Conservation (phyloP, 2,113 vertebrate genomes). For the Chaetodon trifascialis region DNA sequence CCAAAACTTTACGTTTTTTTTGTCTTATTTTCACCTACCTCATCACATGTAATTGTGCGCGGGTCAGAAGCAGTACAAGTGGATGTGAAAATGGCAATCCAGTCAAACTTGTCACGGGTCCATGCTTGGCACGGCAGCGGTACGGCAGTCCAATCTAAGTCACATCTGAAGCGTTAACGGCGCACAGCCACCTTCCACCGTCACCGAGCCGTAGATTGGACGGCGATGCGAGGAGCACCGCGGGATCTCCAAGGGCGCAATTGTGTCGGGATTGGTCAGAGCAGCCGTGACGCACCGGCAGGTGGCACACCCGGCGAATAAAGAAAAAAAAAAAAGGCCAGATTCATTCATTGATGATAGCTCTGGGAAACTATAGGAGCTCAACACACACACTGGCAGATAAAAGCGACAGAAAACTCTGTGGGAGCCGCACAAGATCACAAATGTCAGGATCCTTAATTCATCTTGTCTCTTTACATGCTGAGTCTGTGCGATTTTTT, state of each 20-base stretch:
- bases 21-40: constrained; percentile 63
- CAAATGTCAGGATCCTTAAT: constrained; percentile 7
- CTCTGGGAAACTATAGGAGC: not conserved
- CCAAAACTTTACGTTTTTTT: constrained; percentile 31
- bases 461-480: not conserved
- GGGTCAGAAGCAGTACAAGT: constrained; percentile 30
- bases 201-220: constrained; percentile 50
- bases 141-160: constrained; percentile 51
- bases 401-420: not conserved
- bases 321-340: constrained; percentile 19
- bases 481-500: not conserved
- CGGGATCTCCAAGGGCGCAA: constrained; percentile 78
- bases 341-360: constrained; percentile 66
- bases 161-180: constrained; percentile 32
- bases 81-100: constrained; percentile 60
- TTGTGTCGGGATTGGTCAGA: constrained; percentile 75
- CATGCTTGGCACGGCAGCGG: constrained; percentile 55
- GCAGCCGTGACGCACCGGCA: constrained; percentile 79
- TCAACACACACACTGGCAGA: not conserved
- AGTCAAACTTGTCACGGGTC: constrained; percentile 61
- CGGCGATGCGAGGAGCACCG: constrained; percentile 59
- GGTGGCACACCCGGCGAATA: constrained; percentile 80
- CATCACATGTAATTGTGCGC: constrained; percentile 32
- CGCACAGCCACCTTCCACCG: constrained; percentile 42
- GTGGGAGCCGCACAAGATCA: constrained; percentile 17